Evolutionary conservation across 2,797 vertebrate genomes (phyloP).

Genomic region (Enteromius trimaculatus): DNA sequence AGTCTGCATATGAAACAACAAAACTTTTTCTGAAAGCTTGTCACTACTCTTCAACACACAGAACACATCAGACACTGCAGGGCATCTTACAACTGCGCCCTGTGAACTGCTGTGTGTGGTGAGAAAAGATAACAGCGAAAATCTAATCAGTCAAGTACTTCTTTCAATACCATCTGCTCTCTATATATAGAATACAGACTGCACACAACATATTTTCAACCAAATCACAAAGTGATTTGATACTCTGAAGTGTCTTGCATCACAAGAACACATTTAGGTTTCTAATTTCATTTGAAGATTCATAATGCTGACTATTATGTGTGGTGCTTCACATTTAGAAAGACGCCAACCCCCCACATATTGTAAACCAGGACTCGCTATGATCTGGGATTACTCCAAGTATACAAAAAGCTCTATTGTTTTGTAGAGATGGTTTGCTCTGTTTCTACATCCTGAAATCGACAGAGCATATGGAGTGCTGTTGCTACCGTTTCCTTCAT

Average conservation of each 20-base stretch:
- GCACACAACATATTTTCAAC: constrained; percentile 29
- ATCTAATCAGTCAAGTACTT: constrained; percentile 33
- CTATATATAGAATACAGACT: constrained; percentile 38
- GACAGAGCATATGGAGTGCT: neutral
- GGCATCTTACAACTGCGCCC: constrained; percentile 1
- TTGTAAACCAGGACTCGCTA: neutral
- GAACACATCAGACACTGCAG: neutral
- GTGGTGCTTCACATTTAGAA: neutral
- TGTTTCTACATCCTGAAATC: constrained; percentile 48
- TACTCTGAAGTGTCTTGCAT: neutral
- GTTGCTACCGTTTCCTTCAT: constrained; percentile 7
- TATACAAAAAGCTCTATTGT: neutral
- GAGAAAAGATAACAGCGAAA: constrained; percentile 26
- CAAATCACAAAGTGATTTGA: constrained; percentile 13
- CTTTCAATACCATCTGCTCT: constrained; percentile 35
- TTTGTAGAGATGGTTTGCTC: constrained; percentile 19
- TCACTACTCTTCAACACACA: neutral
- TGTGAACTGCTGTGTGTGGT: constrained; percentile 3
- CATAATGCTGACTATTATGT: neutral
- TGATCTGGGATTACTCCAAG: neutral
- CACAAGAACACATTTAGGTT: constrained; percentile 6
- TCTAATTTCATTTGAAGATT: constrained; percentile 25
- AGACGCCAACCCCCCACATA: neutral
- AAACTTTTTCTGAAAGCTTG: neutral
- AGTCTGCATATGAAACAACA: neutral